Conservation (phyloP, 2,797 vertebrate genomes). For the Remorina albescens region DNA sequence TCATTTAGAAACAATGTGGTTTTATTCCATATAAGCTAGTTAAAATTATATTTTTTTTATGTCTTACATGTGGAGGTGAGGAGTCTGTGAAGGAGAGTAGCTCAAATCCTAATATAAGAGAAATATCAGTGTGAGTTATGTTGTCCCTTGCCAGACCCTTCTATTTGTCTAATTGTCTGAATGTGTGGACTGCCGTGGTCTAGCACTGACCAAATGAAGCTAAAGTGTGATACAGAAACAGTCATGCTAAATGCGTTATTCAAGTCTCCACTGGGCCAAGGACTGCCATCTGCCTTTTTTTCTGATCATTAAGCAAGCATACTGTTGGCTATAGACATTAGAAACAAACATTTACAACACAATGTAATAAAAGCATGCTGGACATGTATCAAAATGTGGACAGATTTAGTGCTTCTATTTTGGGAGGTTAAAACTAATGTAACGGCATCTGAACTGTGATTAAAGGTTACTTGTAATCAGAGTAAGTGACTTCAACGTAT, state of each 20-base stretch:
- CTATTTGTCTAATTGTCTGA: background rate
- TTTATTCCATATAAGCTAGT: background rate
- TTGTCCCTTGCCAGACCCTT: background rate
- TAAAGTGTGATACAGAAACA: constrained; percentile 6
- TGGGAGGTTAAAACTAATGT: background rate
- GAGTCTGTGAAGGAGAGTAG: background rate
- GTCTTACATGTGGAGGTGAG: background rate
- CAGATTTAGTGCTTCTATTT: too few relatives aligned
- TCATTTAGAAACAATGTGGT: background rate
- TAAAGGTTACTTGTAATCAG: constrained; percentile 2
- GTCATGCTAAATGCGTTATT: constrained; percentile 7
- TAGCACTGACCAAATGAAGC: background rate
- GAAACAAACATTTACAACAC: constrained; percentile 34
- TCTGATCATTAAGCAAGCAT: constrained; percentile 33
- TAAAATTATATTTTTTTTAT: background rate
- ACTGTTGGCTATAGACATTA: constrained; percentile 34
- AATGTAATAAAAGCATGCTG: background rate
- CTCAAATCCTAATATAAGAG: background rate
- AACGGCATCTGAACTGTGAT: background rate
- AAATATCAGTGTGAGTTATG: background rate
- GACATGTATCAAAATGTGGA: background rate
- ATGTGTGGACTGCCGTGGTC: background rate
- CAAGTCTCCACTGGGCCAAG: constrained; percentile 26
- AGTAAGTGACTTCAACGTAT: background rate
- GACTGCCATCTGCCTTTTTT: constrained; percentile 37